Percentiles rank a stretch among this genome's conserved stretches.
phyloP scores from a whole-genome alignment of 37 sponge, comb jelly and placozoan genomes.

The Cladorhizidae sp. region DNA sequence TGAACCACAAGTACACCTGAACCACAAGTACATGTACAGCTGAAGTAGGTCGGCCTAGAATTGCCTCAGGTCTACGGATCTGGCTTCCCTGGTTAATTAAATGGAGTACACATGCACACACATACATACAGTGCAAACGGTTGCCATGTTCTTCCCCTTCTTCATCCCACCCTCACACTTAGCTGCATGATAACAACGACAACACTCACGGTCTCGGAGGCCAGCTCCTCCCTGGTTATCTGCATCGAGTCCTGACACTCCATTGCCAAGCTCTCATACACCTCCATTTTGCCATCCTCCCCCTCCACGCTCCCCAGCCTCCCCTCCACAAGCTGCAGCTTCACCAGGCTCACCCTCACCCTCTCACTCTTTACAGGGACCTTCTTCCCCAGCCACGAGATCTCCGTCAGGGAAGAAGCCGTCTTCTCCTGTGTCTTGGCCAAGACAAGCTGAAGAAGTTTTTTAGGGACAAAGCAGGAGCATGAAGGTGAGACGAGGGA shows the following conservation, averaged over 20 bases:
- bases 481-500: too few species aligned
- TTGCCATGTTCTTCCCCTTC: not conserved
- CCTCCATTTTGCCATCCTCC: conserved; percentile 71
- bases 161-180: not conserved
- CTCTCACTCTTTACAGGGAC: conserved; percentile 80
- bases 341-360: conserved; percentile 73
- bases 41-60: too few species aligned
- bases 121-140: too few species aligned
- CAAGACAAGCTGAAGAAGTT: conserved; percentile 71
- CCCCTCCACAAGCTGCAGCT: conserved; percentile 64
- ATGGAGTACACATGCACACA: too few species aligned
- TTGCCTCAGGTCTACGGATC: too few species aligned
- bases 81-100: too few species aligned
- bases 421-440: conserved; percentile 86
- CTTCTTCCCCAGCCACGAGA: conserved; percentile 83
- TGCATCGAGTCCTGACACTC: conserved; percentile 91
- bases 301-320: conserved; percentile 64
- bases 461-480: too few species aligned
- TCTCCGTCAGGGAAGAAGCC: conserved; percentile 86
- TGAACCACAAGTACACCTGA: too few species aligned
- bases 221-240: conserved; percentile 77
- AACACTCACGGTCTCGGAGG: conserved; percentile 58
- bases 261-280: conserved; percentile 85
- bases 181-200: conserved; percentile 36
- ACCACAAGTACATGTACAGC: too few species aligned